Evolutionary conservation across 1,140 invertebrate species (phyloP).

Genomic region (Metopolophium dirhodum): DNA sequence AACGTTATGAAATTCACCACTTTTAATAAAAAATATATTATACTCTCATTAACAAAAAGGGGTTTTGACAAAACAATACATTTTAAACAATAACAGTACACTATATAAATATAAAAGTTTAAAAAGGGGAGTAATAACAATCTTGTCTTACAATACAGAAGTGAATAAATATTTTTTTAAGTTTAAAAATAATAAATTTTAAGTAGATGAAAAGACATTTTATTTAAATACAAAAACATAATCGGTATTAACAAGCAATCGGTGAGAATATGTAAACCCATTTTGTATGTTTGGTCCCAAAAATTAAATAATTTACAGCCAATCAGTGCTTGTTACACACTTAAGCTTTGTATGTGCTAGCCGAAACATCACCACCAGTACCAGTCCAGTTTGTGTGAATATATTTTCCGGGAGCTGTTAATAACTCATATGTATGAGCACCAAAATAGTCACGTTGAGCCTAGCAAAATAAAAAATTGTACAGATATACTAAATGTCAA

Average conservation of each 20-base stretch:
- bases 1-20: background rate
- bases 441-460: slow-evolving; percentile 99
- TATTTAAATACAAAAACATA: background rate
- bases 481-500: background rate
- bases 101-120: background rate
- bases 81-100: slow-evolving; percentile 15
- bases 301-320: slow-evolving; percentile 31
- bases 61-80: background rate
- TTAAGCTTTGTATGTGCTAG: slow-evolving; percentile 92
- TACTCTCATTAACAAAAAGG: slow-evolving; percentile 14
- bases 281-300: slow-evolving; percentile 33
- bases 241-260: background rate
- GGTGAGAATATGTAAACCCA: background rate
- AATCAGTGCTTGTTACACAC: background rate
- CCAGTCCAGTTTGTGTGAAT: slow-evolving; percentile 99
- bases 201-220: background rate
- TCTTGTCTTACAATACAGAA: background rate
- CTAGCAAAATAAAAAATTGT: slow-evolving; percentile 64
- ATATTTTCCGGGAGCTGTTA: slow-evolving; percentile 85
- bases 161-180: background rate
- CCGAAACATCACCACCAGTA: slow-evolving; percentile 94
- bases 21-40: slow-evolving; percentile 11
- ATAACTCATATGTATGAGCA: slow-evolving; percentile 96
- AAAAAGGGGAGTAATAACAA: background rate
- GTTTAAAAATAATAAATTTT: background rate